These are phyloP conservation scores for Brachionus calyciflorus DNA, from an alignment of 1,140 invertebrate genomes.

Conservation along the genomic window DNA sequence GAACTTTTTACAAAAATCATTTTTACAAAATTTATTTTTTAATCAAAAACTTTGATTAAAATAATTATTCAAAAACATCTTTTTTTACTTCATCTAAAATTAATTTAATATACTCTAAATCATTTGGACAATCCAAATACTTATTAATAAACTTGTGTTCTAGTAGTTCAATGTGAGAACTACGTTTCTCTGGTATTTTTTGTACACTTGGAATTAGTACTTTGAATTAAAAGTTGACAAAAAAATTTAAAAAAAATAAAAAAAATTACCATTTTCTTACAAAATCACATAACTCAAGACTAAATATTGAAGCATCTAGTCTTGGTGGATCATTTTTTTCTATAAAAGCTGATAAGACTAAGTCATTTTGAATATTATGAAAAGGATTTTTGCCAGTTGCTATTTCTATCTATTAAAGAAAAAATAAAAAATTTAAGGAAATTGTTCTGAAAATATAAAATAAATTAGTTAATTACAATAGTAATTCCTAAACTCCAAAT, in stretches of 20 bases:
- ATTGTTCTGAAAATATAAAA: not conserved
- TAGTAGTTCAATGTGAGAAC: not conserved
- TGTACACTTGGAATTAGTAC: not conserved
- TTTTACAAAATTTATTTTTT: no score
- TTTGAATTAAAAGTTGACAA: not conserved
- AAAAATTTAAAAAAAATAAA: not conserved
- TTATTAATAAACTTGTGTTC: conserved; percentile 9
- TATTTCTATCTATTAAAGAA: conserved; percentile 5
- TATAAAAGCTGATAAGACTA: not conserved
- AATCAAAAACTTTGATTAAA: no score
- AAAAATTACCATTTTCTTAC: conserved; percentile 18
- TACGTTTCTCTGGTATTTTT: not conserved
- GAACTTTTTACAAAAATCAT: no score
- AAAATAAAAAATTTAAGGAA: no score
- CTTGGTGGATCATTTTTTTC: not conserved
- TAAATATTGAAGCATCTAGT: conserved; percentile 5
- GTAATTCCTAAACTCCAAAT: conserved; percentile 19
- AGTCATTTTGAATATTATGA: not conserved
- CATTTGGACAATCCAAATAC: not conserved
- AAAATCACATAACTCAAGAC: not conserved
- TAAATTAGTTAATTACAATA: not conserved
- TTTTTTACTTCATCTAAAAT: not conserved
- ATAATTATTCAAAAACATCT: conserved; percentile 3
- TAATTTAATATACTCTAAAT: not conserved
- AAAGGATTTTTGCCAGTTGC: conserved; percentile 6